Conservation (phyloP, 1,140 invertebrate genomes). For the Drosophila yakuba region DNA sequence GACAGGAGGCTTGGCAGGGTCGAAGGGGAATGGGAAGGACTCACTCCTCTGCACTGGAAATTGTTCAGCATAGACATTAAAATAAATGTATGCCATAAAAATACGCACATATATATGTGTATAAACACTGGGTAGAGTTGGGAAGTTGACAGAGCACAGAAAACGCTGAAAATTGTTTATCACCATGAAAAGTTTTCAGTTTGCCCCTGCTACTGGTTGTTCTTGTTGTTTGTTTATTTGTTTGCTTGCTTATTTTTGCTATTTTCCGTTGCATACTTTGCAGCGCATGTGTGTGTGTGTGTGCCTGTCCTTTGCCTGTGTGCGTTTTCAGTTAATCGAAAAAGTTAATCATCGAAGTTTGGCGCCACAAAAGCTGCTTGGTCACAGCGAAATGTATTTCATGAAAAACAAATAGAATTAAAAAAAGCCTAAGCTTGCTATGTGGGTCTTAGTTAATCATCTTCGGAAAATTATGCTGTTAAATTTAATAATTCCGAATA, state of each 20-base stretch:
- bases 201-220: slow-evolving; percentile 34
- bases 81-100: slow-evolving; percentile 81
- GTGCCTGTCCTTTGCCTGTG: slow-evolving; percentile 56
- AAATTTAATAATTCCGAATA: too few species aligned
- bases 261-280: slow-evolving; percentile 60
- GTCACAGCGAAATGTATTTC: slow-evolving; percentile 58
- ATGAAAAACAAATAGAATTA: slow-evolving; percentile 6
- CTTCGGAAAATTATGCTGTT: too few species aligned
- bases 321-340: slow-evolving; percentile 79
- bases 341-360: slow-evolving; percentile 82
- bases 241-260: slow-evolving; percentile 51
- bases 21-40: not conserved
- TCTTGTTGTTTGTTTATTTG: slow-evolving; percentile 31
- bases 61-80: slow-evolving; percentile 81
- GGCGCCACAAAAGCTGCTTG: slow-evolving; percentile 47
- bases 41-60: slow-evolving; percentile 48
- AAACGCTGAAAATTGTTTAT: slow-evolving; percentile 77
- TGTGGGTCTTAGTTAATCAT: too few species aligned
- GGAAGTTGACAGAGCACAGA: slow-evolving; percentile 8
- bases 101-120: slow-evolving; percentile 15
- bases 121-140: not conserved
- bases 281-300: slow-evolving; percentile 19
- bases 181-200: slow-evolving; percentile 69
- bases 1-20: slow-evolving; percentile 7
- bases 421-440: not conserved